Evolutionary conservation across 1,140 invertebrate species (phyloP).

Genomic region (Rhyzopertha dominica): DNA sequence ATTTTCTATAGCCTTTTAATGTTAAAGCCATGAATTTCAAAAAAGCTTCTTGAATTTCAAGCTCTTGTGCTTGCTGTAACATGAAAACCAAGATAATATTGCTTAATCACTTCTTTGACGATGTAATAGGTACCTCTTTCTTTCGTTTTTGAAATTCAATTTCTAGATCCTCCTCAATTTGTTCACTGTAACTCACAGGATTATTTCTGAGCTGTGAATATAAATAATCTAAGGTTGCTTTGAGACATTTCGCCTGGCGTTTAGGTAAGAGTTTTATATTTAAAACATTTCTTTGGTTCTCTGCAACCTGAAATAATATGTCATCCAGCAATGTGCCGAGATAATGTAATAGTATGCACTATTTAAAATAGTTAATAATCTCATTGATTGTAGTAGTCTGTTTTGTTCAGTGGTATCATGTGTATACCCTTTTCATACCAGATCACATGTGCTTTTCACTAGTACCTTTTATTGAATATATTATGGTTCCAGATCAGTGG

Average conservation of each 20-base stretch:
- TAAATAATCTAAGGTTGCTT: conserved; percentile 65
- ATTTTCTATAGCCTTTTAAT: conserved; percentile 86
- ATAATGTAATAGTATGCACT: no score
- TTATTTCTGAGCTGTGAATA: conserved; percentile 33
- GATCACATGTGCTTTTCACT: no score
- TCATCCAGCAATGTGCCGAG: no score
- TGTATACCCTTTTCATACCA: no score
- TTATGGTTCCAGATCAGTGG: no score
- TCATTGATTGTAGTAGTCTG: no score
- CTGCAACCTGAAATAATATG: conserved; percentile 61
- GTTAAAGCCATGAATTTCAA: conserved; percentile 92
- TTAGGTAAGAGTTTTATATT: conserved; percentile 85
- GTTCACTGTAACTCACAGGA: conserved; percentile 14
- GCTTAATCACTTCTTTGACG: no score
- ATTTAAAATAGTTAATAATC: no score
- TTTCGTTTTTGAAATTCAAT: conserved; percentile 67
- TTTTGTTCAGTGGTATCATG: no score
- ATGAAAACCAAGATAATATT: neutral
- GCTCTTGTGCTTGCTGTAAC: conserved; percentile 70
- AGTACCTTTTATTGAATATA: no score
- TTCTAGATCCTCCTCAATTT: conserved; percentile 52
- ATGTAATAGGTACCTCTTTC: conserved; percentile 59
- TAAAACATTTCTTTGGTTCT: conserved; percentile 74
- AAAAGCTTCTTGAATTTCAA: conserved; percentile 96
- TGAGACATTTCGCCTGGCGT: conserved; percentile 73